Evolutionary conservation across 2,797 vertebrate genomes (phyloP).

Genomic region (Chiloscyllium punctatum): DNA sequence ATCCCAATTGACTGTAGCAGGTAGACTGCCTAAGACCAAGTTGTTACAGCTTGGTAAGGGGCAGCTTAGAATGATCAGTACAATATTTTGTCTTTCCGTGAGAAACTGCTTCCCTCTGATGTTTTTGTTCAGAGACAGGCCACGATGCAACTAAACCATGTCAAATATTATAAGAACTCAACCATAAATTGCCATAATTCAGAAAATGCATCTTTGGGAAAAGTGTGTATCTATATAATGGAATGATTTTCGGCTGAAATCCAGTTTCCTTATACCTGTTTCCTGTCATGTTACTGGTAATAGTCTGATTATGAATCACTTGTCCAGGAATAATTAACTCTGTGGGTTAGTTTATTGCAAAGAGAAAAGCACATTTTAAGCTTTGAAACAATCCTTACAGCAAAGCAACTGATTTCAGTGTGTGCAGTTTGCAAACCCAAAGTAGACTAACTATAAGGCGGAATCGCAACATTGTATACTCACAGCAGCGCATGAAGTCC

Average conservation of each 20-base stretch:
- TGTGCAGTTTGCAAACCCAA: too few relatives aligned
- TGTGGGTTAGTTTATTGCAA: too few relatives aligned
- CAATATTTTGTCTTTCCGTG: not conserved
- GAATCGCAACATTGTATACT: too few relatives aligned
- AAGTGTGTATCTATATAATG: not conserved
- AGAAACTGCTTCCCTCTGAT: not conserved
- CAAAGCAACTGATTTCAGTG: too few relatives aligned
- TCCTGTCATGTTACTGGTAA: not conserved
- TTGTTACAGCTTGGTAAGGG: not conserved
- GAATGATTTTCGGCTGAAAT: not conserved
- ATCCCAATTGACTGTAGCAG: not conserved
- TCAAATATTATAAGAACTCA: not conserved
- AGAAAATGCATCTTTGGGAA: not conserved
- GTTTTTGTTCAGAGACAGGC: not conserved
- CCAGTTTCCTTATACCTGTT: not conserved
- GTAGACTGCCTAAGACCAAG: not conserved
- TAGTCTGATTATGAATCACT: too few relatives aligned
- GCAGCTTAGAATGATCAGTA: not conserved
- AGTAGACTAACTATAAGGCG: too few relatives aligned
- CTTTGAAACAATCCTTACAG: too few relatives aligned
- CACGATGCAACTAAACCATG: not conserved
- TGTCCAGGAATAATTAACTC: too few relatives aligned
- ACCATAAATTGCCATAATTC: not conserved
- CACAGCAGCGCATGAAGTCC: too few relatives aligned
- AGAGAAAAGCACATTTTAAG: too few relatives aligned